Evolutionary conservation across 2,797 vertebrate genomes (phyloP), one percentile per base, ranked within the genome.

Genomic region (Enteromius paludinosus): DNA sequence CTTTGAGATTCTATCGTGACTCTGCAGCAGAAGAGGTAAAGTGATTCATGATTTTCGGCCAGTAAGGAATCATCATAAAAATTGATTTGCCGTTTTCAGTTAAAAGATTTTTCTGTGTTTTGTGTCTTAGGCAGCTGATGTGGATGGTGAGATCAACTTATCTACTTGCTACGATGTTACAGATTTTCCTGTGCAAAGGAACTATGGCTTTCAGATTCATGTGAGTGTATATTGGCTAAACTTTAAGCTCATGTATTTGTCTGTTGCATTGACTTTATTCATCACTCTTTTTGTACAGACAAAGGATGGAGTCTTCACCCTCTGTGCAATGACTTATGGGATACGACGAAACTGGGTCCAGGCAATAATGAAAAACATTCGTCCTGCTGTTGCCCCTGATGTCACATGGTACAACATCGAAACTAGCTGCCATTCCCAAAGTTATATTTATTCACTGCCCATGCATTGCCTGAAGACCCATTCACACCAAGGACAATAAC

Each of bases 261-360:
- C 1, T 49, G 20, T 54, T 59, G 78, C 3, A 4, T 1, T 45
- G 0, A 15, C 28, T 45, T 33, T 45, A 25, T 15, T 17, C 35
- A 14, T 56, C 15, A 64, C 5, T 41, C 25, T 62, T 56, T 1
- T 62, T 6, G 14, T 23, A 11, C 87, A 99, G 98, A 97, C 95
- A 0, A 97, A 95, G 91, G 96, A 97, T 87, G 96, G 96, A 1
- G 93, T 95, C 52, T 96, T 96, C 91, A 96, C 95, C 0, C 92
- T 99, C 43, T 97, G 97, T 4, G 96, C 96, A 6, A 96, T 97
- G 96, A 98, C 97, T 0, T 96, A 97, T 2, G 97, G 96, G 77
- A 96, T 97, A 90, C 96, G 93, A 47, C 94, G 91, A 74, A 98
- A 97, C 89, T 98, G 96, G 97, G 96, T 98, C 85, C 97, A 98